Base-by-base conservation (phyloP, 2,888 invertebrate species). In the Gastracanthus pulcherrimus region DNA sequence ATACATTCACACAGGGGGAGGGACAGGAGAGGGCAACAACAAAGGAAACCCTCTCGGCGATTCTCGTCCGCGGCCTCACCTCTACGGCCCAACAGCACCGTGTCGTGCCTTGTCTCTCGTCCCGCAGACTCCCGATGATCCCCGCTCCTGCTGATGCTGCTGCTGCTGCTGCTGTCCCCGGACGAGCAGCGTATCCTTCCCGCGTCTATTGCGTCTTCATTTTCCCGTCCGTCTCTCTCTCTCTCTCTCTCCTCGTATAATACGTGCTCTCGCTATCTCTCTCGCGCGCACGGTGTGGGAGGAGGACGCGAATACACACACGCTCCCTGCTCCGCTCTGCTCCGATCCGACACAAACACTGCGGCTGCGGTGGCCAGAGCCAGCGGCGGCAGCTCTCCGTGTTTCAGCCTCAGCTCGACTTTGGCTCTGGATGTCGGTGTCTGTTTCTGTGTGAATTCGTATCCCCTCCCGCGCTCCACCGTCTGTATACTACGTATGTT, bases 271-370 rank as follows among this genome's bases (percentile, higher is more conserved):
- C 48, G n/a, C n/a, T n/a, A n/a, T 19, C 48, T 51, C 23, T 19
- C 48, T 51, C 45, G 13, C 45, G 6, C 45, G 1, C 13, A 13
- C 48, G 1, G 19, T 51, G 19, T 51, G 2, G 41, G 7, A 41
- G 51, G 51, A 55, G 51, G 51, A n/a, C 23, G 51, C 11, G 26
- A 55, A n/a, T n/a, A n/a, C n/a, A n/a, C n/a, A n/a, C n/a, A n/a
- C 26, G 55, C 26, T 55, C 19, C 23, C 26, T 11, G n/a, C 0
- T 38, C 60, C 38, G 41, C 60, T 29, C 51, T 19, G 62, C 74
- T 75, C 31, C 74, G 62, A 62, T 13, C 48, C 74, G 16, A 75
- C 48, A 64, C 74, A 75, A 75, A 75, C 74, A 62, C 74, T 60
- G 60, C 41, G 23, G 51, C 51, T 26, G 26, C 41, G n/a, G n/a